Conservation (phyloP, 2,888 invertebrate genomes). For the Eucera pruinosa region DNA sequence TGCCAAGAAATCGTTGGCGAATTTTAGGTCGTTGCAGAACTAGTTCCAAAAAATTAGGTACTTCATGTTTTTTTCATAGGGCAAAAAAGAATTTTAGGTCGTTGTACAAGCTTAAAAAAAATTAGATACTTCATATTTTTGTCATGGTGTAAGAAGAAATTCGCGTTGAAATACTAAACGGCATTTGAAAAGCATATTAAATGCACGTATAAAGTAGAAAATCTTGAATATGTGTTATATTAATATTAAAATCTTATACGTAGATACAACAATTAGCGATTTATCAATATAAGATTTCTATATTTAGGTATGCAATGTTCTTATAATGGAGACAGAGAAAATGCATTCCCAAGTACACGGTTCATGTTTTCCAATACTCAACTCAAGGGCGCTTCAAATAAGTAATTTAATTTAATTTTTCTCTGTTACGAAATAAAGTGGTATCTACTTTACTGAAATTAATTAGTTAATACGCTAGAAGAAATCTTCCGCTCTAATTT, state of each 20-base stretch:
- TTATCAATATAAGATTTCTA: background rate
- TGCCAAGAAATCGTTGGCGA: background rate
- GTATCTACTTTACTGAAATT: background rate
- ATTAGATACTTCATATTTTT: no score
- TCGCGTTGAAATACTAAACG: background rate
- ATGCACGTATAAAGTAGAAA: no score
- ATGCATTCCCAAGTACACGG: background rate
- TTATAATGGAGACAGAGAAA: no score
- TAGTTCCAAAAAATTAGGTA: background rate
- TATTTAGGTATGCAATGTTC: background rate
- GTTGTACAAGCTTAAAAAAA: no score
- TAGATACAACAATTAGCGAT: no score
- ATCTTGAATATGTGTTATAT: no score
- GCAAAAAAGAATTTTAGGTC: no score
- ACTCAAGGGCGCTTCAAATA: background rate
- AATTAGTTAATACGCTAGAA: constrained; percentile 1
- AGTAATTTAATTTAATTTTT: background rate
- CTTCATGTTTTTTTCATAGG: no score
- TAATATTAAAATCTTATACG: no score
- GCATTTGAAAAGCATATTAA: background rate
- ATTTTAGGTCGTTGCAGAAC: background rate
- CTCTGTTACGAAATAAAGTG: constrained; percentile 10
- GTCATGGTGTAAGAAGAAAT: background rate
- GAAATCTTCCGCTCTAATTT: background rate
- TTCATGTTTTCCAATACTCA: background rate